phyloP scores from a whole-genome alignment of 2,797 vertebrate species.

The Galagoides demidoff region DNA sequence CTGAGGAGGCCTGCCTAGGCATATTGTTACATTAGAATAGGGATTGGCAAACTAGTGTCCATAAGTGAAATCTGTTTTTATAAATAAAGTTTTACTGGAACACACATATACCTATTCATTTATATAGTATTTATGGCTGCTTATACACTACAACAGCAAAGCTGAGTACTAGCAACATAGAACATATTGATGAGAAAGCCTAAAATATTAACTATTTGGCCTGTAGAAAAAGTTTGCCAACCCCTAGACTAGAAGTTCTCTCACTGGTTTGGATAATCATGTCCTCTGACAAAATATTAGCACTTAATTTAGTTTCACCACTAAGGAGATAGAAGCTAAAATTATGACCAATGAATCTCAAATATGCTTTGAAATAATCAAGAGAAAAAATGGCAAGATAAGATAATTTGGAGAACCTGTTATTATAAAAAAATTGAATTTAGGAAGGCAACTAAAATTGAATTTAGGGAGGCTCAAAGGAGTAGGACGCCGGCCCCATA shows the following conservation, averaged over 20 bases:
- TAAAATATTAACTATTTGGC: neutral
- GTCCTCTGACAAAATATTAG: conserved; percentile 78
- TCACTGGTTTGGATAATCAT: conserved; percentile 77
- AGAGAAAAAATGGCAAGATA: neutral
- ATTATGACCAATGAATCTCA: conserved; percentile 4
- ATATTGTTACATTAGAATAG: conserved; percentile 72
- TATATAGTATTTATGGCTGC: neutral
- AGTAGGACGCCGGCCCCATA: too few species aligned
- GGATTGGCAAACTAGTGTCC: neutral
- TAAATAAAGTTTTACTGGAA: neutral
- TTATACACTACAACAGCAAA: neutral
- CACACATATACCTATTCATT: neutral
- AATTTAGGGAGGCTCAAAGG: too few species aligned
- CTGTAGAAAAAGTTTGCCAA: neutral
- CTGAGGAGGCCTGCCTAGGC: neutral
- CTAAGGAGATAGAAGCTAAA: conserved; percentile 78
- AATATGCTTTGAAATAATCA: conserved; percentile 15
- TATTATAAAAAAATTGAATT: neutral
- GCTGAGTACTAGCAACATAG: neutral
- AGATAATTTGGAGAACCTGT: neutral
- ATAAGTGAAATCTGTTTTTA: neutral
- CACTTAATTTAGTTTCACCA: conserved; percentile 78
- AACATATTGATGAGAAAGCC: neutral
- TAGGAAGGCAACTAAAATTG: too few species aligned
- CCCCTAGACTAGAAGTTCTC: conserved; percentile 76